Base-by-base conservation (phyloP, 2,113 vertebrate species). In the Crypturellus undulatus region DNA sequence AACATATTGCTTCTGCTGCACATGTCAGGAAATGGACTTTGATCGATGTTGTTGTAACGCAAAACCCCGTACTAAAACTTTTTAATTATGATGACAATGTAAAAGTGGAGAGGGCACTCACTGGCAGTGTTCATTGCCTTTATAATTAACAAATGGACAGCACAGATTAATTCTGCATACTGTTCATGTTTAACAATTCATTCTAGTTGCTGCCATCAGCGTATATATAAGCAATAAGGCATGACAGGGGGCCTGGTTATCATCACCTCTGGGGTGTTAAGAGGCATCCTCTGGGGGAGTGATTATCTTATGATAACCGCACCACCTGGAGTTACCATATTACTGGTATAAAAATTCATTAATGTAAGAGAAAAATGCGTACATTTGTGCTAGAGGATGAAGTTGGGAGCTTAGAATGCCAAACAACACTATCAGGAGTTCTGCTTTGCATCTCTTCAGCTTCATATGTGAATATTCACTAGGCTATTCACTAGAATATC, bases 1-100 rank as follows among this genome's bases (percentile, higher is more conserved):
- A 98, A 98, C 97, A 96, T 96, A 98, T 96, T 97, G 97, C 96
- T 89, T 97, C 94, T 97, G 95, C 93, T 94, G 94, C 96, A 95
- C 92, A 89, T 95, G 96, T 97, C 98, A 98, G 93, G 91, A 96
- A 97, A 89, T 49, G 87, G 95, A 95, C 97, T 97, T 97, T 97
- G 97, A 98, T 98, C 32, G 89, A 98, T 98, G 96, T 85, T 95
- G 90, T 92, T 67, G 18, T 90, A 96, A 96, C 73, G 95, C 89
- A 97, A 97, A 98, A 97, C 67, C 95, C 97, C 94, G 94, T 43
- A 96, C 90, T 96, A 97, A 97, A 98, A 97, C 95, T 96, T 96
- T 97, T 96, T 97, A 97, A 98, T 98, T 97, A 97, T 96, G 95
- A 96, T 97, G 96, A 97, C 93, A 91, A 24, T 47, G 72, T 96